These are phyloP conservation scores for Temnothorax unifasciatus DNA, from an alignment of 2,888 invertebrate genomes.

Conservation along the genomic window DNA sequence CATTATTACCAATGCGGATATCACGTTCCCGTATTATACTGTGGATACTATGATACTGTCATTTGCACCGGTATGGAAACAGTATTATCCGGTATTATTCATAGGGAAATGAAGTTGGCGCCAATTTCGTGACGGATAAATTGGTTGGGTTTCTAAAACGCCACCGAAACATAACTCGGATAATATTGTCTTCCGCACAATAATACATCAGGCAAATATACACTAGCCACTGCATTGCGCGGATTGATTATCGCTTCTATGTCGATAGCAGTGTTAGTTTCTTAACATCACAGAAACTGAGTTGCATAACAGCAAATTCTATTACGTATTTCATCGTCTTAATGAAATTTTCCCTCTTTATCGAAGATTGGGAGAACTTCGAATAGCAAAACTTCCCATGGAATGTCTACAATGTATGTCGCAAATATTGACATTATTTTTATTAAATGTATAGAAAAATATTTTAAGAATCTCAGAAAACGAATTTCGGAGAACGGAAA, in stretches of 20 bases:
- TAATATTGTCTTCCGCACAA: slow-evolving; percentile 31
- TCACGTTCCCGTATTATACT: slow-evolving; percentile 10
- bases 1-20: slow-evolving; percentile 10
- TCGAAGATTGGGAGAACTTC: neutral
- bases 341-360: slow-evolving; percentile 27
- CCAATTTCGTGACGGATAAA: slow-evolving; percentile 46
- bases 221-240: neutral
- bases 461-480: neutral
- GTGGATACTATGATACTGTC: slow-evolving; percentile 1
- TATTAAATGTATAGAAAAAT: neutral
- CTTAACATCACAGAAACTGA: slow-evolving; percentile 2
- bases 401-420: neutral
- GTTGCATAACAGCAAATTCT: slow-evolving; percentile 24
- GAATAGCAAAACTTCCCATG: neutral
- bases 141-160: slow-evolving; percentile 43
- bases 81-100: slow-evolving; percentile 24
- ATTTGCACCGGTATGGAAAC: slow-evolving; percentile 20
- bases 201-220: neutral
- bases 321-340: slow-evolving; percentile 8
- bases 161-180: slow-evolving; percentile 2
- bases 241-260: slow-evolving; percentile 29
- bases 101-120: slow-evolving; percentile 17
- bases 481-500: neutral
- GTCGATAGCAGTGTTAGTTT: neutral
- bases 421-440: slow-evolving; percentile 14